A percentile compares a stretch with the other conserved stretches of the same genome.
These are phyloP conservation scores for Ispidina lecontei DNA, from an alignment of 2,797 vertebrate genomes.

Conservation along the genomic window DNA sequence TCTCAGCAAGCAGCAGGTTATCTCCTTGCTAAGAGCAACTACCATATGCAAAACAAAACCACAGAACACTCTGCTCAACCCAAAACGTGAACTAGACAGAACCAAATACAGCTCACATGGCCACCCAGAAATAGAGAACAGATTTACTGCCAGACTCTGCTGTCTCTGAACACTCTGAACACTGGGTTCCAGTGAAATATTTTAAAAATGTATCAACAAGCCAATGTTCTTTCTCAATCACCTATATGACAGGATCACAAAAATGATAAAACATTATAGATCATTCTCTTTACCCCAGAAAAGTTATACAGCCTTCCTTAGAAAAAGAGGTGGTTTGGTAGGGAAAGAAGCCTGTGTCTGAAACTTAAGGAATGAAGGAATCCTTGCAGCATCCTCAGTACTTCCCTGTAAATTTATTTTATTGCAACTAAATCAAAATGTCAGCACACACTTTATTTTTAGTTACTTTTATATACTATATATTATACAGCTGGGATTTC, in stretches of 20 bases:
- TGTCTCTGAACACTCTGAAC: background rate
- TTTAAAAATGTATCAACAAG: background rate
- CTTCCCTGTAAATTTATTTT: conserved; percentile 66
- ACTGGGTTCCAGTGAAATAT: background rate
- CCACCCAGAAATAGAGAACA: background rate
- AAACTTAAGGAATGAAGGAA: conserved; percentile 37
- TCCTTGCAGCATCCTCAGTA: conserved; percentile 34
- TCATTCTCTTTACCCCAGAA: conserved; percentile 35
- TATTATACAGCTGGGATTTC: conserved; percentile 39
- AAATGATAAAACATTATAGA: conserved; percentile 46
- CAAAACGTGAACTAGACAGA: background rate
- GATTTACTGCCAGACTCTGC: background rate
- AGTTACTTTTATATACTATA: conserved; percentile 37
- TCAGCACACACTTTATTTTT: conserved; percentile 51
- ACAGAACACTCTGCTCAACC: background rate
- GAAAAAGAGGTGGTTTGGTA: background rate
- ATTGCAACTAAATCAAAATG: conserved; percentile 71
- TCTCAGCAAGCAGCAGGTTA: background rate
- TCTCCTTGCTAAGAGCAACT: background rate
- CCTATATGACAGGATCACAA: conserved; percentile 42
- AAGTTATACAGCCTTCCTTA: conserved; percentile 39
- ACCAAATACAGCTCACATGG: background rate
- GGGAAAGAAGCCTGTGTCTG: conserved; percentile 26
- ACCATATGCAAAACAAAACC: background rate
- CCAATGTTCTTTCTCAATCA: background rate